A percentile compares a stretch with the other conserved stretches of the same genome.
Evolutionary conservation across 2,113 vertebrate species (phyloP).

Genomic region (Kryptolebias marmoratus): DNA sequence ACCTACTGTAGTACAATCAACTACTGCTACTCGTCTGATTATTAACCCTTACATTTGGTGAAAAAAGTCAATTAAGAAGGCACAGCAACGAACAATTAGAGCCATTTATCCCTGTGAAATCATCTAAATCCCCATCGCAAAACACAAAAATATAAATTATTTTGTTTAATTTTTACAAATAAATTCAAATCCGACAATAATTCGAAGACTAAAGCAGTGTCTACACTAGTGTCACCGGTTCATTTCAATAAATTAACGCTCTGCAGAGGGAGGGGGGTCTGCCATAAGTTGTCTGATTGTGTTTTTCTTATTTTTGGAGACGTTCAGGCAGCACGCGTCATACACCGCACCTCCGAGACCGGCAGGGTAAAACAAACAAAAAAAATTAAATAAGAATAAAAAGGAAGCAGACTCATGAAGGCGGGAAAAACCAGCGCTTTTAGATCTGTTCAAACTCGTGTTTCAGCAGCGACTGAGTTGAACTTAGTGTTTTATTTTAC

Average conservation of each 20-base stretch:
- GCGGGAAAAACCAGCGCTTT: too few species aligned
- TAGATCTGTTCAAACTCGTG: too few species aligned
- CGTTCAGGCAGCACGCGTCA: slow-evolving; percentile 35
- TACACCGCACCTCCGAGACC: background rate
- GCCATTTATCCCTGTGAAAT: slow-evolving; percentile 72
- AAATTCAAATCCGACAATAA: slow-evolving; percentile 49
- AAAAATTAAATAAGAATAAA: background rate
- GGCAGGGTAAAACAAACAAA: background rate
- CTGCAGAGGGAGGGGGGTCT: slow-evolving; percentile 65
- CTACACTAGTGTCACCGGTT: slow-evolving; percentile 64
- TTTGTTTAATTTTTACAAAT: slow-evolving; percentile 44
- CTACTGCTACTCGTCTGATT: slow-evolving; percentile 76
- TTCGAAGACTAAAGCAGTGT: slow-evolving; percentile 67
- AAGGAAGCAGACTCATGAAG: background rate
- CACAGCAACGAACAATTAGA: slow-evolving; percentile 80
- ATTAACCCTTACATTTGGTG: slow-evolving; percentile 86
- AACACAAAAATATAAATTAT: slow-evolving; percentile 88
- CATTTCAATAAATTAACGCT: slow-evolving; percentile 85
- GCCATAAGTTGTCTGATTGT: slow-evolving; percentile 35
- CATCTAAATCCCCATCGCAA: slow-evolving; percentile 64
- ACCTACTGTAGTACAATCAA: slow-evolving; percentile 67
- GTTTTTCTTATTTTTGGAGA: slow-evolving; percentile 10
- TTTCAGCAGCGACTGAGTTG: too few species aligned
- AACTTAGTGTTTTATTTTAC: too few species aligned
- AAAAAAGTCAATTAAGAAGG: slow-evolving; percentile 79